A percentile compares a stretch with the other conserved stretches of the same genome.
Evolutionary conservation across 2,888 invertebrate species (phyloP).

Genomic region (Ectobius pallidus): DNA sequence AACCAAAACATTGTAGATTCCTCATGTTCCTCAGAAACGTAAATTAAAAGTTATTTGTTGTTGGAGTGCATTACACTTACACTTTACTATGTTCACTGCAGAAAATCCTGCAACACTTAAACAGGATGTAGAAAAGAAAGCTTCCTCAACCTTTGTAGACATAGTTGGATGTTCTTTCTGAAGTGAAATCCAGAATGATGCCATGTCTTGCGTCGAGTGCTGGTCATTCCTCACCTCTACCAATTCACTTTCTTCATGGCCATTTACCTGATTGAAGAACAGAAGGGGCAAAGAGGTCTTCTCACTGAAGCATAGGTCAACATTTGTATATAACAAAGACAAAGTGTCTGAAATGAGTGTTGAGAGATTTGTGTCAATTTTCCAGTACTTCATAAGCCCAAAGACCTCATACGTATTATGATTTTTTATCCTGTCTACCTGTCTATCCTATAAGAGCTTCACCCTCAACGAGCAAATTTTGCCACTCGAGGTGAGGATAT

Average conservation of each 20-base stretch:
- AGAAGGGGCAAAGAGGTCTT: not conserved
- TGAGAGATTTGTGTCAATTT: not conserved
- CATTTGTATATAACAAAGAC: not conserved
- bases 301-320: not conserved
- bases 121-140: too few species aligned
- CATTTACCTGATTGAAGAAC: conserved; percentile 6
- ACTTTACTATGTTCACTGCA: too few species aligned
- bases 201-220: not conserved
- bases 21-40: too few species aligned
- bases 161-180: not conserved
- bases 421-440: not conserved
- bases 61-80: too few species aligned
- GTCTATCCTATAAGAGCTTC: not conserved
- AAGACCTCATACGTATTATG: not conserved
- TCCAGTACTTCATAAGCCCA: not conserved
- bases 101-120: too few species aligned
- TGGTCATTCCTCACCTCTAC: not conserved
- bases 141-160: too few species aligned
- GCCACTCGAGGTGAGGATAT: not conserved
- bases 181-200: not conserved
- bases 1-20: too few species aligned
- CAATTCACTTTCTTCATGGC: not conserved
- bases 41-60: too few species aligned
- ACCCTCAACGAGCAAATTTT: not conserved
- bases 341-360: not conserved